A percentile compares a stretch with the other conserved stretches of the same genome.
phyloP scores from a whole-genome alignment of 2,113 vertebrate species.

The Anseranas semipalmata region DNA sequence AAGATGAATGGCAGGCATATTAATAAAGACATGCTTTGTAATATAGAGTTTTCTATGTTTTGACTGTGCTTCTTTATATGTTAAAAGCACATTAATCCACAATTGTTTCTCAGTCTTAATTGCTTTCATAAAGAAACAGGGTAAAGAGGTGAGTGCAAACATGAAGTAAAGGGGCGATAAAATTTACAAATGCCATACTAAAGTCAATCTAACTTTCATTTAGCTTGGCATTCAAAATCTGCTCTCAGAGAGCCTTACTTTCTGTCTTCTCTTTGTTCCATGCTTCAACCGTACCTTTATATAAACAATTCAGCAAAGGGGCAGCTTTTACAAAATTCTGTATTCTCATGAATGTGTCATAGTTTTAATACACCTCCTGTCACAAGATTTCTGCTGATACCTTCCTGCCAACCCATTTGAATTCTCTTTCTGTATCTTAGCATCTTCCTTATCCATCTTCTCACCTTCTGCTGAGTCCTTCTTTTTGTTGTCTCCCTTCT shows the following conservation, averaged over 20 bases:
- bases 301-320: not conserved
- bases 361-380: not conserved
- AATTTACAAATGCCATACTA: not conserved
- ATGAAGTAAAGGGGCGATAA: not conserved
- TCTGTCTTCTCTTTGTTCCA: not conserved
- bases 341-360: not conserved
- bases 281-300: not conserved
- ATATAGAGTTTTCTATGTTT: not conserved
- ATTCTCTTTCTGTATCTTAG: not conserved
- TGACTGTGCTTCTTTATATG: not conserved
- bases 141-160: not conserved
- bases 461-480: not conserved
- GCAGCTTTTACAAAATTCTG: not conserved
- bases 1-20: not conserved
- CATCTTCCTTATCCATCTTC: not conserved
- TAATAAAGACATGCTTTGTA: not conserved
- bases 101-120: not conserved
- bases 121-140: not conserved
- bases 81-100: not conserved
- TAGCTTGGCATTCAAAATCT: not conserved
- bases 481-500: not conserved
- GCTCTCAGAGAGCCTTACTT: not conserved
- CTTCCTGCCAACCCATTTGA: not conserved
- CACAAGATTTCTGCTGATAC: not conserved
- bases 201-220: not conserved